These are phyloP conservation scores for Oophaga sylvatica DNA, from an alignment of 2,797 vertebrate species.

Conservation along the genomic window DNA sequence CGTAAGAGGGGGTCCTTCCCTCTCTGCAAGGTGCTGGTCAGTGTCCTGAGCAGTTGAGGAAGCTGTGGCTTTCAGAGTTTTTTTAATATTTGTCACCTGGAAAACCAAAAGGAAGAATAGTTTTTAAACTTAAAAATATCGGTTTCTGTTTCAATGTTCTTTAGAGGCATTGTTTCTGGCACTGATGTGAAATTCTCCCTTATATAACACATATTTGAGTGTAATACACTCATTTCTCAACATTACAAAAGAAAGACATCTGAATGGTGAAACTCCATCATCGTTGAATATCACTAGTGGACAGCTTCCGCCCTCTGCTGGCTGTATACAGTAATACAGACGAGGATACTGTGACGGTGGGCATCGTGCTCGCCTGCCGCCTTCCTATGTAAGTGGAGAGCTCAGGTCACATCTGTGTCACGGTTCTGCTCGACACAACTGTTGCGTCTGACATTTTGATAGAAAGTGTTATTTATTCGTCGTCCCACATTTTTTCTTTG, in stretches of 20 bases:
- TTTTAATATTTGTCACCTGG: conserved; percentile 84
- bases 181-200: no score
- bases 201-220: background rate
- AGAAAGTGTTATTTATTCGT: no score
- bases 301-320: conserved; percentile 34
- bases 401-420: no score
- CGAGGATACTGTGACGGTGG: background rate
- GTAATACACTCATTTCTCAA: background rate
- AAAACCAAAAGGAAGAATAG: background rate
- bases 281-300: background rate
- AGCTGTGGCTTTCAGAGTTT: conserved; percentile 77
- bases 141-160: no score
- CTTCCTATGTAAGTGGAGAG: no score
- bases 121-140: background rate
- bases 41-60: conserved; percentile 79
- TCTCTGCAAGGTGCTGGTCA: conserved; percentile 78
- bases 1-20: conserved; percentile 75
- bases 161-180: no score
- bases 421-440: no score
- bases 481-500: no score
- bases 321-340: conserved; percentile 3
- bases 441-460: no score
- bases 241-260: background rate
- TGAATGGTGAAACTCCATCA: background rate
- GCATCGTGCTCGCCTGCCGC: no score